A percentile compares a stretch with the other conserved stretches of the same genome.
phyloP scores from a whole-genome alignment of 2,113 vertebrate genomes.

The Trogon surrucura region DNA sequence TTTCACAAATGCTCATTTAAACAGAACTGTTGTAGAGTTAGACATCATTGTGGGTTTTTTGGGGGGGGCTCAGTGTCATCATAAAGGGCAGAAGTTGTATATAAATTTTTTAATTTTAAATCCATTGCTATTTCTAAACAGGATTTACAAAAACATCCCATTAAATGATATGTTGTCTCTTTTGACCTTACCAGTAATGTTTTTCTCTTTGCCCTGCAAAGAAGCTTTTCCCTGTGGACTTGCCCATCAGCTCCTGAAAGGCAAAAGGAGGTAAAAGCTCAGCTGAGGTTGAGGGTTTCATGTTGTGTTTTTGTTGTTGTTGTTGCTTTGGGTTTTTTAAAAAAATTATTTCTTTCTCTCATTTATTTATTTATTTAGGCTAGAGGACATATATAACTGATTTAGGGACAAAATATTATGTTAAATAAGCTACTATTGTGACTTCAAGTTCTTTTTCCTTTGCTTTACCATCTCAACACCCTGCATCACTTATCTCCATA shows the following conservation, averaged over 20 bases:
- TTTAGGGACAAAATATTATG: background rate
- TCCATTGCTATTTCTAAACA: background rate
- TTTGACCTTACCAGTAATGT: background rate
- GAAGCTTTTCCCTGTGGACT: background rate
- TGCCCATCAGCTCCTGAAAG: background rate
- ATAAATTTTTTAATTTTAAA: background rate
- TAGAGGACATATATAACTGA: background rate
- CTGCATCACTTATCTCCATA: background rate
- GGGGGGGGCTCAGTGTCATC: background rate
- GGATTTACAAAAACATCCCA: background rate
- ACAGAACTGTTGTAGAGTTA: background rate
- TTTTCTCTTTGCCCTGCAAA: background rate
- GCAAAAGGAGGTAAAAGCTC: background rate
- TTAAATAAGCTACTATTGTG: background rate
- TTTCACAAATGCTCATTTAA: background rate
- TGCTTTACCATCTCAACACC: background rate
- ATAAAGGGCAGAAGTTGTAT: background rate
- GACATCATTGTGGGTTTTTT: rapidly evolving
- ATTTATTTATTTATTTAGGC: background rate
- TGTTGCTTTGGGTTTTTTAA: background rate
- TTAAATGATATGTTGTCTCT: background rate
- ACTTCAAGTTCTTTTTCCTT: background rate
- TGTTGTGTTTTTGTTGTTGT: background rate
- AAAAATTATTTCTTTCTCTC: no score
- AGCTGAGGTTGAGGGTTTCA: background rate